Evolutionary conservation across 1,140 invertebrate species (phyloP).

Genomic region (Drosophila biarmipes): DNA sequence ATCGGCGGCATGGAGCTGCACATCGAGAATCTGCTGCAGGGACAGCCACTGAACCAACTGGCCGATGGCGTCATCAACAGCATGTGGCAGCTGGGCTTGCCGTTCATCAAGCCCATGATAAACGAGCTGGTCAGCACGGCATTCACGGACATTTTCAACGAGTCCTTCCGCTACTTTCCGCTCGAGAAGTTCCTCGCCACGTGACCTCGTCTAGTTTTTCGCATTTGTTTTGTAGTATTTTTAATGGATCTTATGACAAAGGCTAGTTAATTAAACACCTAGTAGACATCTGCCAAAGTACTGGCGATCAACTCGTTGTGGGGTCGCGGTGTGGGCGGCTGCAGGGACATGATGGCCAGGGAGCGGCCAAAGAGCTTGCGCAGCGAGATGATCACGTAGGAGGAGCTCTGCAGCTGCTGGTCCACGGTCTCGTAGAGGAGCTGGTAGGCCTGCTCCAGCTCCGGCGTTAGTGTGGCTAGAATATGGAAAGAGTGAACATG

Average conservation of each 20-base stretch:
- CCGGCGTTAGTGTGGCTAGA: slow-evolving; percentile 65
- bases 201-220: slow-evolving; percentile 44
- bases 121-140: slow-evolving; percentile 92
- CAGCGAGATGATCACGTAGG: slow-evolving; percentile 76
- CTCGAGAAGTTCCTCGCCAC: slow-evolving; percentile 86
- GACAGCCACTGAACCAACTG: slow-evolving; percentile 87
- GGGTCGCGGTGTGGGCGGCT: slow-evolving; percentile 33
- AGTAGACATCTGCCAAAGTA: slow-evolving; percentile 59
- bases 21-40: slow-evolving; percentile 89
- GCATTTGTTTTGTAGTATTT: slow-evolving; percentile 39
- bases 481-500: background rate
- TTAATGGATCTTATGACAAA: slow-evolving; percentile 34
- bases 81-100: slow-evolving; percentile 91
- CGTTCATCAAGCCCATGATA: slow-evolving; percentile 89
- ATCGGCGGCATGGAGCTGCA: slow-evolving; percentile 91
- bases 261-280: slow-evolving; percentile 28
- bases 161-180: slow-evolving; percentile 89
- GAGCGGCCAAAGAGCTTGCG: slow-evolving; percentile 57
- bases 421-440: slow-evolving; percentile 84
- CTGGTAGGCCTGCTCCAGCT: slow-evolving; percentile 83
- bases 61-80: slow-evolving; percentile 87
- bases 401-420: slow-evolving; percentile 82
- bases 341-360: slow-evolving; percentile 41
- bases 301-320: slow-evolving; percentile 52
- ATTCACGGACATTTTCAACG: slow-evolving; percentile 92